Evolutionary conservation across 2,888 invertebrate species (phyloP).

Genomic region (Cepaea hortensis): DNA sequence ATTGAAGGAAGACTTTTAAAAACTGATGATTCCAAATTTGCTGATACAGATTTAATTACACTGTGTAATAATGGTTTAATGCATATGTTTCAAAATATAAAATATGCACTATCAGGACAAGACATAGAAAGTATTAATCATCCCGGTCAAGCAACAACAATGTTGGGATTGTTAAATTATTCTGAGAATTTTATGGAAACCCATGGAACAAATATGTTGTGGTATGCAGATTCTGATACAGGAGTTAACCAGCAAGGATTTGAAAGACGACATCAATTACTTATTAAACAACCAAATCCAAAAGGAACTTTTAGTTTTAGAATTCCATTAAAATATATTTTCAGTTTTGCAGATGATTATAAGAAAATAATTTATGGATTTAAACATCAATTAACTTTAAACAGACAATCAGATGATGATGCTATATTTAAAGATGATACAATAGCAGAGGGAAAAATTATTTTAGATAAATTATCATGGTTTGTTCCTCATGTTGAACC

Average conservation of each 20-base stretch:
- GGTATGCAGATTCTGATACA: background rate
- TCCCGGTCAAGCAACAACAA: conserved; percentile 11
- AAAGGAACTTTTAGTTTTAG: conserved; percentile 8
- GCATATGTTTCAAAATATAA: background rate
- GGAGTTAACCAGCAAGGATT: background rate
- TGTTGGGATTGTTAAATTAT: conserved; percentile 17
- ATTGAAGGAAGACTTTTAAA: conserved; percentile 12
- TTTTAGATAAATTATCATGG: conserved; percentile 2
- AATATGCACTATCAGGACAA: background rate
- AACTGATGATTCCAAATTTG: background rate
- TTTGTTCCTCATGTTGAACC: background rate
- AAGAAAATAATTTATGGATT: conserved; percentile 25
- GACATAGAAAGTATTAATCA: conserved; percentile 14
- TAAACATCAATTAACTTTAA: background rate
- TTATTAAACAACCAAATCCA: background rate
- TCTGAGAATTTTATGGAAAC: background rate
- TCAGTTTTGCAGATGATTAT: conserved; percentile 26
- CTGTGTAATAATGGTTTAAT: background rate
- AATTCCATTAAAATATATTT: conserved; percentile 31
- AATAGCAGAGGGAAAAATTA: background rate
- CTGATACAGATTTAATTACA: background rate
- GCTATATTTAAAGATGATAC: background rate
- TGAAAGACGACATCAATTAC: background rate
- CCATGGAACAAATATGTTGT: background rate
- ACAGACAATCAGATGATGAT: conserved; percentile 9